Conservation (phyloP, 2,113 vertebrate genomes). For the Equus quagga region DNA sequence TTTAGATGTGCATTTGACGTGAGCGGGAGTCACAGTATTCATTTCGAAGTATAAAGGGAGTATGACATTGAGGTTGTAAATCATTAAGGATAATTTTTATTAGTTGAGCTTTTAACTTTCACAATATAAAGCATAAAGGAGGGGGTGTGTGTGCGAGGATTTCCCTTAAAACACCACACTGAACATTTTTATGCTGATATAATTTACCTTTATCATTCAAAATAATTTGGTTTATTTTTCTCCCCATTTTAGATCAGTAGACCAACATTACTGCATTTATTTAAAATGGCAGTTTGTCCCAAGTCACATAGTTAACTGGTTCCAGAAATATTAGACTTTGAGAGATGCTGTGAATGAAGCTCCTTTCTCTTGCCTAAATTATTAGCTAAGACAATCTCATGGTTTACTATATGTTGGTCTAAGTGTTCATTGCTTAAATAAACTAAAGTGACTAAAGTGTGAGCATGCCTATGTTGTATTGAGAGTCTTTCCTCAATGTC, state of each 20-base stretch:
- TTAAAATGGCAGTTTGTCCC: neutral
- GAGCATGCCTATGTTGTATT: neutral
- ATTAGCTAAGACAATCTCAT: neutral
- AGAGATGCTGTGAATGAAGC: neutral
- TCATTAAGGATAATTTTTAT: neutral
- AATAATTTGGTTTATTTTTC: neutral
- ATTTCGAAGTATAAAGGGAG: neutral
- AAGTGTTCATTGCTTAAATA: neutral
- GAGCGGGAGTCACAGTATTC: neutral
- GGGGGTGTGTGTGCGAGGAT: neutral
- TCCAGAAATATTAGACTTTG: neutral
- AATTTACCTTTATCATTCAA: slow-evolving; percentile 13
- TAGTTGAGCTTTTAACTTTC: slow-evolving; percentile 8
- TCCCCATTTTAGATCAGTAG: neutral
- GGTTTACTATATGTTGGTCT: neutral
- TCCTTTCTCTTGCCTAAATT: neutral
- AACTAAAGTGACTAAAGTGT: neutral
- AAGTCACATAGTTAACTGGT: neutral
- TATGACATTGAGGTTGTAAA: neutral
- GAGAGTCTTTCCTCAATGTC: neutral
- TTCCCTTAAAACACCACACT: neutral
- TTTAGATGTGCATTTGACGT: neutral
- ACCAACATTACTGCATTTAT: neutral
- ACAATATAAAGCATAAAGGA: neutral
- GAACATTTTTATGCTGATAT: neutral